These are phyloP conservation scores for Leptodactylus fuscus DNA, from an alignment of 2,113 vertebrate species.

Conservation along the genomic window DNA sequence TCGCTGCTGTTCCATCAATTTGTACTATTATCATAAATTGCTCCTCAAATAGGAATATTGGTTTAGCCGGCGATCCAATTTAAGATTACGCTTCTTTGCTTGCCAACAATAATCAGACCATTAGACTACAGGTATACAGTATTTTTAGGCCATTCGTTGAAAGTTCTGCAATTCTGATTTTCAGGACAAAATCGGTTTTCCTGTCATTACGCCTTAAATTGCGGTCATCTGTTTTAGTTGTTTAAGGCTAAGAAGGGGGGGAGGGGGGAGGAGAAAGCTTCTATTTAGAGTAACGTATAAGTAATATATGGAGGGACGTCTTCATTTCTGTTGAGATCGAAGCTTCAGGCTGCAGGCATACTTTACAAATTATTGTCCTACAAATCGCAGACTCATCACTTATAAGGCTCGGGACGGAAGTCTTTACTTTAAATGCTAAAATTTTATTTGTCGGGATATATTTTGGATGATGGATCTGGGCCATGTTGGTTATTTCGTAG, in stretches of 20 bases:
- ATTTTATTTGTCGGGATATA: not conserved
- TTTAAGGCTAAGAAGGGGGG: not conserved
- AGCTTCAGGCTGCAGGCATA: constrained; percentile 15
- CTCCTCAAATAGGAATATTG: constrained; percentile 51
- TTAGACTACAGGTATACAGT: constrained; percentile 2
- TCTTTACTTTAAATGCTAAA: constrained; percentile 1
- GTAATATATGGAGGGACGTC: not conserved
- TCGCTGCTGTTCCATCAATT: constrained; percentile 52
- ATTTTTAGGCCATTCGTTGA: constrained; percentile 48
- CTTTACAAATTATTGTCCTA: constrained; percentile 5
- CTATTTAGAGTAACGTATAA: not conserved
- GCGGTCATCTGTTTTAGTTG: constrained; percentile 55
- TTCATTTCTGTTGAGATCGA: constrained; percentile 5
- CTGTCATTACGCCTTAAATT: constrained; percentile 56
- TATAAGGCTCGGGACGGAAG: not conserved
- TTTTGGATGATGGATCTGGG: not conserved
- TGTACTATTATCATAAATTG: constrained; percentile 56
- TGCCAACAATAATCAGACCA: constrained; percentile 53
- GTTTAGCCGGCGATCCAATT: constrained; percentile 49
- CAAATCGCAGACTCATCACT: constrained; percentile 5
- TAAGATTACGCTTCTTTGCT: constrained; percentile 30
- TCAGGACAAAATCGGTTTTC: constrained; percentile 52
- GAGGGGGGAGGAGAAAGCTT: not conserved
- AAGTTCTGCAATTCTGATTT: constrained; percentile 33
- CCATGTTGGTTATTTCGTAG: not conserved